phyloP scores from a whole-genome alignment of 1,140 invertebrate genomes.

The Holcopasites calliopsidis region DNA sequence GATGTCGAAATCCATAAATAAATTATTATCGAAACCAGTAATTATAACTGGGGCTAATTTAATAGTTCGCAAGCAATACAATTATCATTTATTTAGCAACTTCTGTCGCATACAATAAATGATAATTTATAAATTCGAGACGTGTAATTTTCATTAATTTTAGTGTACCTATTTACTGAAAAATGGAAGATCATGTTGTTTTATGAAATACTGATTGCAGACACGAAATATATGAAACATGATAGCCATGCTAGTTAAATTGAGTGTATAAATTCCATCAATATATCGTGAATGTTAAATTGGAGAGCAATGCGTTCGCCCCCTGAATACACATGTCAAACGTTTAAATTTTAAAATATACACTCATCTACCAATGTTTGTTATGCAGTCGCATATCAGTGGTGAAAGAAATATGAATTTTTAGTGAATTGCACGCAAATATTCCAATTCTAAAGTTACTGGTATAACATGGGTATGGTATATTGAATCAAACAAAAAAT shows the following conservation, averaged over 20 bases:
- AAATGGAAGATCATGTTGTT: background rate
- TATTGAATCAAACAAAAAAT: too few relatives aligned
- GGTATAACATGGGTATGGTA: too few relatives aligned
- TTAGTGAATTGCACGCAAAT: background rate
- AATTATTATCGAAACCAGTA: too few relatives aligned
- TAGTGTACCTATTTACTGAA: too few relatives aligned
- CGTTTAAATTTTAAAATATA: background rate
- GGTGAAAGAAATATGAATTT: background rate
- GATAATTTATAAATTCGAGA: too few relatives aligned
- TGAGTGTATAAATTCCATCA: constrained; percentile 24
- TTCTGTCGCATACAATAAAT: too few relatives aligned
- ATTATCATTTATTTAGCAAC: too few relatives aligned
- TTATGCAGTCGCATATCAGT: background rate
- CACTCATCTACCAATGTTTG: background rate
- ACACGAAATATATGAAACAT: background rate
- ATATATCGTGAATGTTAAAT: constrained; percentile 27
- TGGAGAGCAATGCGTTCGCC: background rate
- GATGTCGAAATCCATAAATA: too few relatives aligned
- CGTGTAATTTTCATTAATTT: background rate
- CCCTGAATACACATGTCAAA: background rate
- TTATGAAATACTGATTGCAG: background rate
- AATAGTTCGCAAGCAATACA: too few relatives aligned
- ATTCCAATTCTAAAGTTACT: background rate
- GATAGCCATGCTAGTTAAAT: constrained; percentile 3
- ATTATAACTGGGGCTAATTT: too few relatives aligned